Evolutionary conservation across 2,888 invertebrate species (phyloP).

Genomic region (Limnephilus lunatus): DNA sequence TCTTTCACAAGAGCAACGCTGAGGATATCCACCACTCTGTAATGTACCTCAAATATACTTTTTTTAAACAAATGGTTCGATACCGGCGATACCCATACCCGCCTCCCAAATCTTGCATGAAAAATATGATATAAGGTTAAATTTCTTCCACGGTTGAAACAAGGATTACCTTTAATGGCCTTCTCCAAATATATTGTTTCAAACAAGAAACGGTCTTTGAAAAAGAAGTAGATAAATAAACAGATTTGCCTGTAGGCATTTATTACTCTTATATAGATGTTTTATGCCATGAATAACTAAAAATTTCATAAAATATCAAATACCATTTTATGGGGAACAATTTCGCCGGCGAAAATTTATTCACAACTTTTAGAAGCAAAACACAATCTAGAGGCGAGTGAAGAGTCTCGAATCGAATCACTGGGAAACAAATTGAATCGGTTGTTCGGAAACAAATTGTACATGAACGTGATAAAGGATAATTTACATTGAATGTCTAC

Average conservation of each 20-base stretch:
- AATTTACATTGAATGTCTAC: neutral
- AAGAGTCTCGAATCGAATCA: constrained; percentile 40
- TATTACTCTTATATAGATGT: neutral
- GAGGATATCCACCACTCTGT: too few relatives aligned
- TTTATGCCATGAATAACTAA: constrained; percentile 2
- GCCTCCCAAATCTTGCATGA: too few relatives aligned
- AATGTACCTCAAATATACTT: too few relatives aligned
- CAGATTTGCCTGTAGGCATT: neutral
- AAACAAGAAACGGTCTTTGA: neutral
- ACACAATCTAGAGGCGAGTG: constrained; percentile 20
- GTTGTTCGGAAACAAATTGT: constrained; percentile 13
- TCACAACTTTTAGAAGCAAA: constrained; percentile 24
- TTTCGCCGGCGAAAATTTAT: constrained; percentile 42
- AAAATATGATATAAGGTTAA: neutral
- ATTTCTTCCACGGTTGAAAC: neutral
- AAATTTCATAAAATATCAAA: constrained; percentile 27
- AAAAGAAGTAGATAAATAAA: neutral
- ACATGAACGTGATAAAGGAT: constrained; percentile 1
- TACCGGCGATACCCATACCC: too few relatives aligned
- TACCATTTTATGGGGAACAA: constrained; percentile 26
- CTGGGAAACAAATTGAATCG: constrained; percentile 35
- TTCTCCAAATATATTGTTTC: neutral
- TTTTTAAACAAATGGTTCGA: too few relatives aligned
- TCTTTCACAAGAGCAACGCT: too few relatives aligned
- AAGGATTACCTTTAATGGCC: neutral